Base-by-base conservation (phyloP, 2,797 vertebrate genomes). In the Mormyrus proboscirostris region DNA sequence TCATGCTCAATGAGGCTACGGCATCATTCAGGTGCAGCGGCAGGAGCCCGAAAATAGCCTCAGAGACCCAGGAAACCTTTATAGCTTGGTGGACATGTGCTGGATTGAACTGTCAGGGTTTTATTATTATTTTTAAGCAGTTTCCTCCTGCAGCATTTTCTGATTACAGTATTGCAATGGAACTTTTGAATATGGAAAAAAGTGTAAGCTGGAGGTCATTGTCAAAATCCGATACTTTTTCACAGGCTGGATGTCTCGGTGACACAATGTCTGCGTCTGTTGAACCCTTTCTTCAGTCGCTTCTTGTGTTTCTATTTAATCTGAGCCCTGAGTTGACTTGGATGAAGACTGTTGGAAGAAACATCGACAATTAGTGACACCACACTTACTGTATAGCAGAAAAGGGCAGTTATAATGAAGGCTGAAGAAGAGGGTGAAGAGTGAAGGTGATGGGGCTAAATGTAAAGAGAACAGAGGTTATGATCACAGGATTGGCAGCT, bases 21-120 rank as follows among this genome's bases (percentile, higher is more conserved):
- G 85, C 53, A 87, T 87, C 85, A 87, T 87, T 87, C 85, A 87
- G 85, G 85, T 87, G 85, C 25, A 14, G 53, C 33, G 25, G 51
- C 25, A 38, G 53, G 85, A 55, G 85, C 33, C 85, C 3, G 85
- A 57, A 86, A 87, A 87, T 87, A 84, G 19, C 85, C 51, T 87
- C 14, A 57, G 85, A 38, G 50, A 57, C 85, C 55, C 53, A 38
- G 85, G 53, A 87, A 53, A 16, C 50, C 85, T 87, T 33, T 55
- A 33, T 87, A 50, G 85, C 53, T 87, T 55, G 51, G 50, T 87
- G 85, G 50, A 87, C 53, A 57, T n/a, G 29, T 51, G 33, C 85
- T 87, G 53, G 85, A 87, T 57, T 87, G 85, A 87, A 57, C 50
- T 55, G 29, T 87, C 85, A 87, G 85, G 29, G n/a, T 87, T 25